Conservation (phyloP, 2,888 invertebrate genomes). For the Agrenia bidenticulata region DNA sequence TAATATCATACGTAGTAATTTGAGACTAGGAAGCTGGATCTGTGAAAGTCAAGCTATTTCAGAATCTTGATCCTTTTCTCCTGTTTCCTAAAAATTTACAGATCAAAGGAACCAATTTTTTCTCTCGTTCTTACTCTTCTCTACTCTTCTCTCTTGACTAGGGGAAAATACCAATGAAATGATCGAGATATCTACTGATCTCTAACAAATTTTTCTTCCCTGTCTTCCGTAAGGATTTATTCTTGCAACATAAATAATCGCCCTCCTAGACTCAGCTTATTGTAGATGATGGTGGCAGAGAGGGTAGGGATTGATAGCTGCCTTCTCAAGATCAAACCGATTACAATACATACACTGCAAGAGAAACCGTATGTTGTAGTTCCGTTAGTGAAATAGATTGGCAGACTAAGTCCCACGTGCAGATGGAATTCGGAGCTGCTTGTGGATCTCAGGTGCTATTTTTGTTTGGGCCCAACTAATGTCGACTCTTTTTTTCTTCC, state of each 20-base stretch:
- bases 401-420: conserved; percentile 2
- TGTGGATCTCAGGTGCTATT: conserved; percentile 1
- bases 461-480: not conserved
- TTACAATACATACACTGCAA: not conserved
- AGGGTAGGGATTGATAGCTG: not conserved
- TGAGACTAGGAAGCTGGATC: not conserved
- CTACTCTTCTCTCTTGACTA: not conserved
- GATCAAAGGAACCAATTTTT: conserved; percentile 11
- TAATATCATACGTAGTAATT: not conserved
- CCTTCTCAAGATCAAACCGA: not conserved
- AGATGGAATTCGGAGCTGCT: not conserved
- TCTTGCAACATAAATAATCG: not conserved
- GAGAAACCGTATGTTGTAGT: not conserved
- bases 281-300: not conserved
- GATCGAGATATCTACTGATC: not conserved
- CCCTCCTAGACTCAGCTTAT: not conserved
- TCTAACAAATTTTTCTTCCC: not conserved
- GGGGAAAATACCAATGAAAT: conserved; percentile 4
- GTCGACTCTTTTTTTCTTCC: not conserved
- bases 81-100: conserved; percentile 3
- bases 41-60: no score
- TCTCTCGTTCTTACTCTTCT: not conserved
- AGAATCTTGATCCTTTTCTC: not conserved
- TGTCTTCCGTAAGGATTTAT: no score
- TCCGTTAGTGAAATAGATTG: not conserved